Base-by-base conservation (phyloP, 2,113 vertebrate species). In the Epinephelus lanceolatus region DNA sequence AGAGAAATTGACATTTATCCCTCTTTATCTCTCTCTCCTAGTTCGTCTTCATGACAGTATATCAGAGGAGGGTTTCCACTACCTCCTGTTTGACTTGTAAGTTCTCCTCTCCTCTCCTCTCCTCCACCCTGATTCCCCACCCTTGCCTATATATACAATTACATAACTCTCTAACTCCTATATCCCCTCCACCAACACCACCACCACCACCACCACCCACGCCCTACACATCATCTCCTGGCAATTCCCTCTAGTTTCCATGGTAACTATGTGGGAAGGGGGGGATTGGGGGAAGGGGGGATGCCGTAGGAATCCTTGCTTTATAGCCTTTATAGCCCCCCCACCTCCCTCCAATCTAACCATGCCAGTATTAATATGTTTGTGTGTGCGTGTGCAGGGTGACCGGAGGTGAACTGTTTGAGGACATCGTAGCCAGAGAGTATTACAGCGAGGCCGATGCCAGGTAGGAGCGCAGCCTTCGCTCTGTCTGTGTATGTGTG, bases 371-470 rank as follows among this genome's bases (percentile, higher is more conserved):
- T 40, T 9, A 15, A 66, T 56, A 75, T 80, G 66, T 81, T 60
- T 81, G 63, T 76, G 62, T 80, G 52, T 86, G 71, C 76, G 61
- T 85, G 73, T 72, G 42, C 84, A 95, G 95, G 93, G 95, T 96
- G 86, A 95, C 95, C 4, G 95, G 95, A 85, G 95, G 95, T 70
- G 95, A 95, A 86, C 93, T 96, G 80, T 95, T 96, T 71, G 95
- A 96, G 69, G 95, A 96, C 94, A 96, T 96, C 53, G 95, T 95
- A 71, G 95, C 95, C 91, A 94, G 95, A 92, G 95, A 95, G 88
- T 95, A 96, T 67, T 95, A 95, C 92, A 95, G 95, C 27, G 95
- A 95, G 84, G 95, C 95, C 11, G 95, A 96, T 21, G 95, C 95
- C 93, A 95, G 95, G 95, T 96, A 94, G 55, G 81, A 82, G 45